Conservation (phyloP, 1,140 invertebrate genomes). For the Aphidius ervi region DNA sequence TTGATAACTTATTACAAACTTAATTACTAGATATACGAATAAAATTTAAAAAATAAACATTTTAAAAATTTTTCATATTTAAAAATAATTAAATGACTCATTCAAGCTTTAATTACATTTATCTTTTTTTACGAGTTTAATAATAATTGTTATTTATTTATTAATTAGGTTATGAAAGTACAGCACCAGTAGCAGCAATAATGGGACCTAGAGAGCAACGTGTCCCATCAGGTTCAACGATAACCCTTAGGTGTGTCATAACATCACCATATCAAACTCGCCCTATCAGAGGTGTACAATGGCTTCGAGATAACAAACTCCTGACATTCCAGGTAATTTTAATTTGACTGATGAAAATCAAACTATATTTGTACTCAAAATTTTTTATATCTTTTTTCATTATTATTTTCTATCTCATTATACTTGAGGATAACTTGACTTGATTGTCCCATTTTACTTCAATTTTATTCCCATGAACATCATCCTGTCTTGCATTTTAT, state of each 20-base stretch:
- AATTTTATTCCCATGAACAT: background rate
- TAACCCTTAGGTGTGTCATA: constrained; percentile 52
- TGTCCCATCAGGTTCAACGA: constrained; percentile 48
- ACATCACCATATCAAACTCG: constrained; percentile 48
- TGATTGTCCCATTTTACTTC: too few relatives aligned
- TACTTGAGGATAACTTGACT: background rate
- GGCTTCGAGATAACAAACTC: constrained; percentile 51
- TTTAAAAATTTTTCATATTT: background rate
- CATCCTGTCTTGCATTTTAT: too few relatives aligned
- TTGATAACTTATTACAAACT: background rate
- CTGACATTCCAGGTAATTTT: constrained; percentile 51
- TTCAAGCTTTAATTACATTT: too few relatives aligned
- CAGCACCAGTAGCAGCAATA: constrained; percentile 48
- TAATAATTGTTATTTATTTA: constrained; percentile 27
- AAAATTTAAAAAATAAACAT: too few relatives aligned
- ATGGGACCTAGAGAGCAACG: constrained; percentile 50
- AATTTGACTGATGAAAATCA: constrained; percentile 13
- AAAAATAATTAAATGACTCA: too few relatives aligned
- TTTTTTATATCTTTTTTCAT: background rate
- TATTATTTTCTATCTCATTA: background rate
- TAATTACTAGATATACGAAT: too few relatives aligned
- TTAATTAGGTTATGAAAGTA: constrained; percentile 50
- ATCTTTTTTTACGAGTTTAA: too few relatives aligned
- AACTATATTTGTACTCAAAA: constrained; percentile 6
- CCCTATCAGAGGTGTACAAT: constrained; percentile 49